These are phyloP conservation scores for Barypeithes pellucidus DNA, from an alignment of 2,888 invertebrate species.

Conservation along the genomic window DNA sequence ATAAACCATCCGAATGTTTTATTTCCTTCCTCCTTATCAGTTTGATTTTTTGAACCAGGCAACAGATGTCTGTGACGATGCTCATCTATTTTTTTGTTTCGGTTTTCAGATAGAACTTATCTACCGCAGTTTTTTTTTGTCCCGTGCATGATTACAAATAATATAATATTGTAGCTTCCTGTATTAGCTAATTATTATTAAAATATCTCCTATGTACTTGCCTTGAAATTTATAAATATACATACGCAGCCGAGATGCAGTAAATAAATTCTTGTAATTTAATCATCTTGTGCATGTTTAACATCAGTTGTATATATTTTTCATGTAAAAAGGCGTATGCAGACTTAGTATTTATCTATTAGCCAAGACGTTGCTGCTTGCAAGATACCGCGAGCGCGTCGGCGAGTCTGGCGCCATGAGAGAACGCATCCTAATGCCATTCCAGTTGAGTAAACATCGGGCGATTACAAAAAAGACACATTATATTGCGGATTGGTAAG, in stretches of 20 bases:
- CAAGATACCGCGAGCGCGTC: constrained; percentile 43
- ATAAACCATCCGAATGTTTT: no score
- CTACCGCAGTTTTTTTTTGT: no score
- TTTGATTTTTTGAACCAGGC: no score
- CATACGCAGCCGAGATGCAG: constrained; percentile 7
- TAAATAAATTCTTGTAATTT: constrained; percentile 17
- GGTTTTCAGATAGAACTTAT: no score
- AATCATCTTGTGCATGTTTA: constrained; percentile 21
- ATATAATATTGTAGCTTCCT: not conserved
- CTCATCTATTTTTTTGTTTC: no score
- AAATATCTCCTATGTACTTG: not conserved
- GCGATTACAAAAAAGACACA: constrained; percentile 43
- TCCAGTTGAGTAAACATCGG: constrained; percentile 42
- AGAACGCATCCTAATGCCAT: constrained; percentile 39
- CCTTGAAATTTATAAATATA: not conserved
- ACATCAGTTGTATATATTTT: constrained; percentile 15
- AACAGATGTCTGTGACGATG: no score
- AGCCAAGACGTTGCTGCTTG: constrained; percentile 22
- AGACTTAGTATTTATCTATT: constrained; percentile 25
- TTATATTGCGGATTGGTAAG: constrained; percentile 37
- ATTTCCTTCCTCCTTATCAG: no score
- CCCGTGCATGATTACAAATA: no score
- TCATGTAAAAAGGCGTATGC: constrained; percentile 17
- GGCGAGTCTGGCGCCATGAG: constrained; percentile 49
- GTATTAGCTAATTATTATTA: constrained; percentile 1